Conservation (phyloP, 2,797 vertebrate species). For the Muraenolepis orangiensis region DNA sequence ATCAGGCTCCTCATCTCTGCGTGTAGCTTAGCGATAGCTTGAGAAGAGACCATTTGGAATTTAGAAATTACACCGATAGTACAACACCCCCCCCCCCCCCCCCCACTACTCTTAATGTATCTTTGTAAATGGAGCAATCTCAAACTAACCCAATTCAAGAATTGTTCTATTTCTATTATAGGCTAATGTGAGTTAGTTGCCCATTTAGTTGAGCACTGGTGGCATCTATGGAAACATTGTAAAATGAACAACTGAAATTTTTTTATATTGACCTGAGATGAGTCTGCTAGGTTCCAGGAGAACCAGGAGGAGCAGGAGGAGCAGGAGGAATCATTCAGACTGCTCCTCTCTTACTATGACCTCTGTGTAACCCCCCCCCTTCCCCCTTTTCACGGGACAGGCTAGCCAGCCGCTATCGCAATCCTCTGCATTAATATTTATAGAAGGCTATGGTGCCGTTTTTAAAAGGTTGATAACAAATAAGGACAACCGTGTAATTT, state of each 20-base stretch:
- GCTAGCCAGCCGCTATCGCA: conserved; percentile 35
- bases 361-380: conserved; percentile 65
- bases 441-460: conserved; percentile 26
- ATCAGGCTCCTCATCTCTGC: not conserved
- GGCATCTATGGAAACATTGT: conserved; percentile 32
- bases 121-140: conserved; percentile 11
- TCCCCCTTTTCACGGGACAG: conserved; percentile 23
- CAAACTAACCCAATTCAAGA: not conserved
- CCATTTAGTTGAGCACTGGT: conserved; percentile 48
- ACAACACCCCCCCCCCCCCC: conserved; percentile 42
- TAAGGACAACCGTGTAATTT: conserved; percentile 31
- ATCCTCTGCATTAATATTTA: conserved; percentile 65
- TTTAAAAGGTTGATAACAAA: not conserved
- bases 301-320: conserved; percentile 19
- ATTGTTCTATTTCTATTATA: not conserved
- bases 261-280: conserved; percentile 26
- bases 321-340: conserved; percentile 32
- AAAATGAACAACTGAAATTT: conserved; percentile 42
- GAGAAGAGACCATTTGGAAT: not conserved
- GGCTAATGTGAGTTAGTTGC: conserved; percentile 6
- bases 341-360: conserved; percentile 52
- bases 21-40: conserved; percentile 23
- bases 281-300: conserved; percentile 50
- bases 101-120: not conserved
- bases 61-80: conserved; percentile 33